Conservation (phyloP, 2,797 vertebrate genomes). For the Chloroceryle amazona region DNA sequence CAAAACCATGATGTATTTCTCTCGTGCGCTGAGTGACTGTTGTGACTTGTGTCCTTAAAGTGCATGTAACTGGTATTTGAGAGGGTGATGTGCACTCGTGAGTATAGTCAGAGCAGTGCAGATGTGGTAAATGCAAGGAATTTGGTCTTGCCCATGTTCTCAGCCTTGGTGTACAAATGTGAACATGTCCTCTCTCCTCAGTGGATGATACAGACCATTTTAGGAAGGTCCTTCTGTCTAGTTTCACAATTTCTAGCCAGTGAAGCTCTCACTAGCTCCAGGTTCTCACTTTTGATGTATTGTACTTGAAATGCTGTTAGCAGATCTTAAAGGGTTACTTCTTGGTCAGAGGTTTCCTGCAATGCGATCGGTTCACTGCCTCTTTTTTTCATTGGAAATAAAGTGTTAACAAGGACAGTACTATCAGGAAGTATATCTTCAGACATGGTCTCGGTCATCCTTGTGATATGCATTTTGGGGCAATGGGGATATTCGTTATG, state of each 20-base stretch:
- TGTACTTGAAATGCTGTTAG: background rate
- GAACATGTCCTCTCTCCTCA: background rate
- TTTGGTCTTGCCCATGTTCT: background rate
- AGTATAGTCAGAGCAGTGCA: background rate
- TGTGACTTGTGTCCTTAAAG: background rate
- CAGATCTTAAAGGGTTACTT: background rate
- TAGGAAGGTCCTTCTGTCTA: background rate
- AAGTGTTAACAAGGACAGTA: background rate
- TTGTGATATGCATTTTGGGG: background rate
- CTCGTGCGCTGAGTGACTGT: background rate
- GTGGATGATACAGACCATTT: background rate
- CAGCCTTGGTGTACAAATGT: background rate
- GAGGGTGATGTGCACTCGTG: background rate
- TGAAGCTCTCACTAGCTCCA: background rate
- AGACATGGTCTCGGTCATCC: background rate
- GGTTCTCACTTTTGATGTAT: background rate
- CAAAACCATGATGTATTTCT: background rate
- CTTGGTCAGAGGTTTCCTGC: background rate
- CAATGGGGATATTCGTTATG: background rate
- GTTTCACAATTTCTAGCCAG: background rate
- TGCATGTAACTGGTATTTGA: background rate
- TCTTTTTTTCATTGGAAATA: background rate
- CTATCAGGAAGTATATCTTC: background rate
- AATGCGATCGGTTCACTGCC: background rate
- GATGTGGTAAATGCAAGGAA: background rate